Conservation (phyloP, 2,797 vertebrate species). For the Eulemur coronatus region DNA sequence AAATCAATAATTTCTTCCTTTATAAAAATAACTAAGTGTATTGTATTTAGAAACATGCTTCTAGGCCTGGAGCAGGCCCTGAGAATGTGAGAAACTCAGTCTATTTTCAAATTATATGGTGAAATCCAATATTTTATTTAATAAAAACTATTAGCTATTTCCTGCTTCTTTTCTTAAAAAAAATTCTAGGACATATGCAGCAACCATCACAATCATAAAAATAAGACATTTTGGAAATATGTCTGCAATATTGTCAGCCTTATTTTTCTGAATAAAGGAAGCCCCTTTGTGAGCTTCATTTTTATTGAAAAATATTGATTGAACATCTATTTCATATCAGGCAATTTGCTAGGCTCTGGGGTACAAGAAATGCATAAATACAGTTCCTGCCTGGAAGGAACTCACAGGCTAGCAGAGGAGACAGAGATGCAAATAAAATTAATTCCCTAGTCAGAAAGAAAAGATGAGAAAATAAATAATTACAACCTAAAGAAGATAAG, state of each 20-base stretch:
- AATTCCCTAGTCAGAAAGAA: background rate
- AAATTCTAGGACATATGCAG: conserved; percentile 38
- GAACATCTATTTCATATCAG: background rate
- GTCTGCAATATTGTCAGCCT: background rate
- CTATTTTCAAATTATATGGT: conserved; percentile 47
- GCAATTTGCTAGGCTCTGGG: background rate
- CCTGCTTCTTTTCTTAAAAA: conserved; percentile 4
- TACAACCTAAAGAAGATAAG: background rate
- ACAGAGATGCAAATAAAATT: background rate
- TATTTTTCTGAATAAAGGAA: conserved; percentile 55
- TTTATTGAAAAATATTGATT: conserved; percentile 58
- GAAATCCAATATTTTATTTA: conserved; percentile 50
- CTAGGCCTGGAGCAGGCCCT: conserved; percentile 40
- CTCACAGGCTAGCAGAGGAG: background rate
- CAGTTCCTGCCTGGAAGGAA: background rate
- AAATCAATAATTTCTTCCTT: background rate
- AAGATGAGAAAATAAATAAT: background rate
- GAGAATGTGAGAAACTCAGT: conserved; percentile 33
- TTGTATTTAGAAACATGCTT: conserved; percentile 53
- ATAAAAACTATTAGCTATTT: conserved; percentile 34
- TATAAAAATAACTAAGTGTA: conserved; percentile 55
- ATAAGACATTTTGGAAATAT: conserved; percentile 65
- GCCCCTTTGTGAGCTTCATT: conserved; percentile 21
- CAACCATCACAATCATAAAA: conserved; percentile 37
- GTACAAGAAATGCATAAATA: background rate